Evolutionary conservation across 2,113 vertebrate species (phyloP).

Genomic region (Raja brachyura): DNA sequence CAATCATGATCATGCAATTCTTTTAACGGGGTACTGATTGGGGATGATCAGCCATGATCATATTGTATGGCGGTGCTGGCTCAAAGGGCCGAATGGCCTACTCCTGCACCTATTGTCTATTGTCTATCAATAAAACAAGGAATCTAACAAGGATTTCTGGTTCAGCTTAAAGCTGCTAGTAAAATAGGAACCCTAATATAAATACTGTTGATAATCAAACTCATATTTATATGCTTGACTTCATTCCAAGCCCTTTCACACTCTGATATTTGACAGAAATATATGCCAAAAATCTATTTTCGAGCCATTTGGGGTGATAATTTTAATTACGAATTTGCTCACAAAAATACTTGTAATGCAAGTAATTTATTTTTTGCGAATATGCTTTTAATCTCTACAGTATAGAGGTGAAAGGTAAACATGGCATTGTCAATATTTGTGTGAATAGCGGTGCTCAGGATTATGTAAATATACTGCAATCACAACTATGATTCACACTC

Average conservation of each 20-base stretch:
- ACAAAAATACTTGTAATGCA: not conserved
- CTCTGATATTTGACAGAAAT: not conserved
- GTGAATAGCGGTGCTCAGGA: not conserved
- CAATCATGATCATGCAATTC: too few species aligned
- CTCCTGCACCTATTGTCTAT: too few species aligned
- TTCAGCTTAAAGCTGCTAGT: not conserved
- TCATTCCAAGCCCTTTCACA: not conserved
- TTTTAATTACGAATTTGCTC: not conserved
- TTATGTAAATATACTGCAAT: not conserved
- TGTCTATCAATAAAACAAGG: not conserved
- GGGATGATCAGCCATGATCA: too few species aligned
- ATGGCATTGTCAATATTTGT: not conserved
- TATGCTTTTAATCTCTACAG: not conserved
- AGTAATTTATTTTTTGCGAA: not conserved
- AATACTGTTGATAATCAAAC: not conserved
- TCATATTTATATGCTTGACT: not conserved
- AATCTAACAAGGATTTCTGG: not conserved
- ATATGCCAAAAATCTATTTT: not conserved
- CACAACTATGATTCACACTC: conserved; percentile 1
- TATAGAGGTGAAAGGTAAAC: not conserved
- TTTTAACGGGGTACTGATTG: too few species aligned
- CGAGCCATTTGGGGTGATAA: not conserved
- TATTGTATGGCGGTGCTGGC: too few species aligned
- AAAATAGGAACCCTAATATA: not conserved
- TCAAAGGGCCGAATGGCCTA: too few species aligned